Conservation (phyloP, 2,797 vertebrate genomes). For the Pogonophryne albipinna region DNA sequence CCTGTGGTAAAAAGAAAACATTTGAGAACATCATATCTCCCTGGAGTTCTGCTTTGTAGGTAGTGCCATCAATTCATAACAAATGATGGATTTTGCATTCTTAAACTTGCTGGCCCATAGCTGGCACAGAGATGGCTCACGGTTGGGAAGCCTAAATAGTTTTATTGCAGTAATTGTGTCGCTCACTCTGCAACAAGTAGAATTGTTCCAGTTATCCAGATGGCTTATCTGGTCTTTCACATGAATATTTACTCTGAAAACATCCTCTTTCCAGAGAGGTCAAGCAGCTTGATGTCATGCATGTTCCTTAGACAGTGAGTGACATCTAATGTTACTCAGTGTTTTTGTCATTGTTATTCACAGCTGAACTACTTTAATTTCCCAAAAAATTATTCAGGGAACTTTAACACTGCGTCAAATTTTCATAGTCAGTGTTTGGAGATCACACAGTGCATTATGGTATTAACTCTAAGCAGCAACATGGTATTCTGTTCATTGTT, state of each 20-base stretch:
- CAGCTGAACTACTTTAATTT: slow-evolving; percentile 8
- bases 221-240: slow-evolving; percentile 8
- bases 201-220: slow-evolving; percentile 9
- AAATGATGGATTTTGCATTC: neutral
- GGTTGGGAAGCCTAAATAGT: slow-evolving; percentile 3
- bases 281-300: neutral
- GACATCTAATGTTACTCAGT: neutral
- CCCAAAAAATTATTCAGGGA: neutral
- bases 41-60: neutral
- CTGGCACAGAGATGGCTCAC: neutral
- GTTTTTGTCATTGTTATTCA: slow-evolving; percentile 16
- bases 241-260: slow-evolving; percentile 8
- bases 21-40: neutral
- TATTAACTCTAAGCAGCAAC: slow-evolving; percentile 8
- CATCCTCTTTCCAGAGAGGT: neutral
- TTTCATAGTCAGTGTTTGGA: neutral
- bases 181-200: slow-evolving; percentile 17
- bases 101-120: neutral
- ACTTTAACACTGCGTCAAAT: slow-evolving; percentile 7
- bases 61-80: too few relatives aligned
- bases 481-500: neutral
- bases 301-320: neutral
- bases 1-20: neutral
- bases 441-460: neutral
- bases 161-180: slow-evolving; percentile 9